Percentiles rank a stretch among this genome's conserved stretches.
phyloP scores from a whole-genome alignment of 2,888 invertebrate species.

The Sesia apiformis region DNA sequence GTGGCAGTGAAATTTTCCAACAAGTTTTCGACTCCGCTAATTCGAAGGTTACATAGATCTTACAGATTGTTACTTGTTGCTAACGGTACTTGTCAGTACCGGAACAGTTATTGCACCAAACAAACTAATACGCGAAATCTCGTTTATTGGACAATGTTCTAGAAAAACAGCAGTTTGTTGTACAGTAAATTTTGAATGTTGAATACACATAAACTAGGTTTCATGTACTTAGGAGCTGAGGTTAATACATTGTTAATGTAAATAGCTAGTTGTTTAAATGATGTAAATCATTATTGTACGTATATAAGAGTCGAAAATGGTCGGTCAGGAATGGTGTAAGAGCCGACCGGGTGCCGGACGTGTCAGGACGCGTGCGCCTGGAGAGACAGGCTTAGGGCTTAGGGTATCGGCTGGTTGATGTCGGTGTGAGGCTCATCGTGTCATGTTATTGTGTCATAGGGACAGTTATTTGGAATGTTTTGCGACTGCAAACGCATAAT shows the following conservation, averaged over 20 bases:
- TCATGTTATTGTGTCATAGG: slow-evolving; percentile 10
- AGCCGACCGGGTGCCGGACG: not conserved
- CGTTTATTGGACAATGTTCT: no score
- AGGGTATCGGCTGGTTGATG: not conserved
- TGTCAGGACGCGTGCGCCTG: not conserved
- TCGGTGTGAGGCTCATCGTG: slow-evolving; percentile 13
- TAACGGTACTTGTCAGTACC: not conserved
- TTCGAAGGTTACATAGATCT: not conserved
- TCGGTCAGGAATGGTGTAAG: not conserved
- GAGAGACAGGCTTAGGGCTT: not conserved
- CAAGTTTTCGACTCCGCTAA: not conserved
- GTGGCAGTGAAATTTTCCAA: slow-evolving; percentile 38
- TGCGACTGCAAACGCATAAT: slow-evolving; percentile 53
- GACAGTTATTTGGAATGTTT: slow-evolving; percentile 29
- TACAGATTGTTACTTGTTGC: not conserved
- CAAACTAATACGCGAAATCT: no score
- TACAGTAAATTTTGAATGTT: no score
- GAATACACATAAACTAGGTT: no score
- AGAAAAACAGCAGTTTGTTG: no score
- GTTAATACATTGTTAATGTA: not conserved
- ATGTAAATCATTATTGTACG: not conserved
- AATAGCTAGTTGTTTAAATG: not conserved
- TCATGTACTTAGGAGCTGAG: not conserved
- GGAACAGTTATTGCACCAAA: not conserved
- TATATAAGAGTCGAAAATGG: not conserved